Percentiles rank a stretch among this genome's conserved stretches.
These are phyloP conservation scores for Metaphire vulgaris DNA, from an alignment of 1,140 invertebrate genomes.

Conservation along the genomic window DNA sequence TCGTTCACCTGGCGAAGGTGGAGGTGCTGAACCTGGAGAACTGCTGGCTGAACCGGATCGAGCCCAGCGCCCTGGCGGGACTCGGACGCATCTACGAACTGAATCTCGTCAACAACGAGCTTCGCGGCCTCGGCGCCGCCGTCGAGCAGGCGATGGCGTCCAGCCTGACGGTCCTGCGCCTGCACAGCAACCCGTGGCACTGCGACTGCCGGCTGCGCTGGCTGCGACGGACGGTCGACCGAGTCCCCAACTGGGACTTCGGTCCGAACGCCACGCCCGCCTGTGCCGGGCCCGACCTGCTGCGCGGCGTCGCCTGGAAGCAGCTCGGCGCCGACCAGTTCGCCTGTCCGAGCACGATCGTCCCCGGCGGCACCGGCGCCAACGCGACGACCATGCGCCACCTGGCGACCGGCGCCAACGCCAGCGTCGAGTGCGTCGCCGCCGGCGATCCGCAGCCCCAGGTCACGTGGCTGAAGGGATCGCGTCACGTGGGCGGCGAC, in stretches of 20 bases:
- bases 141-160: constrained; percentile 10
- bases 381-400: constrained; percentile 7
- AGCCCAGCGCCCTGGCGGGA: constrained; percentile 5
- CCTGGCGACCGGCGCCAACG: constrained; percentile 12
- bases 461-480: constrained; percentile 19
- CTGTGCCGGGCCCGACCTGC: constrained; percentile 6
- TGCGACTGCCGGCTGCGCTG: constrained; percentile 43
- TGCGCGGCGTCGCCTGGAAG: constrained; percentile 19
- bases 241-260: not conserved
- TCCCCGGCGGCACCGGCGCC: constrained; percentile 6
- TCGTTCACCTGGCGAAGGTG: constrained; percentile 35
- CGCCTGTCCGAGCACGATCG: constrained; percentile 21
- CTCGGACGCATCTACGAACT: constrained; percentile 24
- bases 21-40: constrained; percentile 33
- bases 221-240: not conserved
- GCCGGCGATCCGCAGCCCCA: constrained; percentile 24
- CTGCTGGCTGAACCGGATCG: constrained; percentile 21
- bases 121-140: constrained; percentile 29
- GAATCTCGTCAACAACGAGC: constrained; percentile 39
- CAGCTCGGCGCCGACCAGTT: constrained; percentile 22
- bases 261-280: constrained; percentile 6
- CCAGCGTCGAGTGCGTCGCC: constrained; percentile 23
- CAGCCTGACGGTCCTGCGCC: constrained; percentile 29
- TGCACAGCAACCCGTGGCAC: constrained; percentile 44
- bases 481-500: not conserved